Percentiles rank a stretch among this genome's conserved stretches.
Conservation (phyloP, 2,888 invertebrate genomes). For the Pecten maximus region DNA sequence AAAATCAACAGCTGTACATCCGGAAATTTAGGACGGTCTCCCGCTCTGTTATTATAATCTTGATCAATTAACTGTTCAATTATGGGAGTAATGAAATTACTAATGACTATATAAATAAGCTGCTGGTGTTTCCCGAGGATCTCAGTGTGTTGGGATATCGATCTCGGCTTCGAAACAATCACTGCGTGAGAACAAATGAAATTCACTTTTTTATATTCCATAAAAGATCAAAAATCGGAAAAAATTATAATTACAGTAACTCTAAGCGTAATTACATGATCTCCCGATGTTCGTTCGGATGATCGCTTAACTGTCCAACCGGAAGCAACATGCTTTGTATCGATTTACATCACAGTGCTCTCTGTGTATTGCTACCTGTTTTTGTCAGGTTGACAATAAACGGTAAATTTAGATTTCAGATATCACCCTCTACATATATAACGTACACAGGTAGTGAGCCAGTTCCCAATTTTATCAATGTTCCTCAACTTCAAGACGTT, state of each 20-base stretch:
- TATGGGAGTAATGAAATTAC: not conserved
- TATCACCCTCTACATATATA: not conserved
- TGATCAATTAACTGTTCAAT: slow-evolving; percentile 31
- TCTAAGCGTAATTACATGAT: not conserved
- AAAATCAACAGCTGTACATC: slow-evolving; percentile 24
- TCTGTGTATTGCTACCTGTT: not conserved
- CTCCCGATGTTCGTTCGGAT: not conserved
- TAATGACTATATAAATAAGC: slow-evolving; percentile 12
- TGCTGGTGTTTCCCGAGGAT: slow-evolving; percentile 3
- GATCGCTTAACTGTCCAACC: slow-evolving; percentile 4
- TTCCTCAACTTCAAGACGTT: too few relatives aligned
- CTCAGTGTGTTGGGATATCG: not conserved
- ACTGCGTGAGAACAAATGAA: not conserved
- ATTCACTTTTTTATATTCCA: not conserved
- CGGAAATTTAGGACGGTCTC: not conserved
- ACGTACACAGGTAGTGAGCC: too few relatives aligned
- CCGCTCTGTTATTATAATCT: slow-evolving; percentile 1
- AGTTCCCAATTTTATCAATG: too few relatives aligned
- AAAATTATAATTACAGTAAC: not conserved
- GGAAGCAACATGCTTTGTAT: not conserved
- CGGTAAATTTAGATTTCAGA: not conserved
- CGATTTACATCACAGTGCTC: not conserved
- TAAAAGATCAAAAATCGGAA: not conserved
- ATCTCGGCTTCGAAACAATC: not conserved
- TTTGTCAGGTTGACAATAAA: not conserved